Conservation (phyloP, 2,888 invertebrate genomes). For the Apodemia duryi region DNA sequence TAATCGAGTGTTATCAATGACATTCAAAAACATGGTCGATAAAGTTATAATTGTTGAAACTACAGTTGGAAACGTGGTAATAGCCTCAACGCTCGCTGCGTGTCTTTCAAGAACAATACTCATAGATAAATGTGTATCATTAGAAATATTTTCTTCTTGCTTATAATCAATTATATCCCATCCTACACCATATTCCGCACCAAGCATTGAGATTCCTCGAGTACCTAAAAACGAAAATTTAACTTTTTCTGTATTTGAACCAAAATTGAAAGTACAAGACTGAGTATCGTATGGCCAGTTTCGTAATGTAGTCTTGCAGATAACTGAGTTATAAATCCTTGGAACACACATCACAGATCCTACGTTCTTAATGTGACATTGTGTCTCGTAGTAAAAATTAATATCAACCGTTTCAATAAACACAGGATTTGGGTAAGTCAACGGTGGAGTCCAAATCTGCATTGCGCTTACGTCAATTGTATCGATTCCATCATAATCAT, state of each 20-base stretch:
- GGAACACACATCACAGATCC: constrained; percentile 35
- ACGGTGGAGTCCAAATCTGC: constrained; percentile 33
- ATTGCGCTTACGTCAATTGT: constrained; percentile 18
- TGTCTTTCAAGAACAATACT: constrained; percentile 44
- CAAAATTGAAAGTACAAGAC: constrained; percentile 38
- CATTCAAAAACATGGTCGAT: constrained; percentile 38
- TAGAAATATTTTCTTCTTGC: constrained; percentile 29
- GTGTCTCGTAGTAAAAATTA: neutral
- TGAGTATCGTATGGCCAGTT: constrained; percentile 47
- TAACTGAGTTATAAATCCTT: constrained; percentile 17
- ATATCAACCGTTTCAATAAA: constrained; percentile 22
- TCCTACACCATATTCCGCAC: constrained; percentile 39
- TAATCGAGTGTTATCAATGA: constrained; percentile 35
- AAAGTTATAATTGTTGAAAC: constrained; percentile 39
- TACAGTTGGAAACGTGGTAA: constrained; percentile 34
- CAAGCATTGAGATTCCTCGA: constrained; percentile 32
- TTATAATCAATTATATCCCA: constrained; percentile 45
- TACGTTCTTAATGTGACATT: constrained; percentile 30
- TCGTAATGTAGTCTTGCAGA: constrained; percentile 36
- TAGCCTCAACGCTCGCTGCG: constrained; percentile 35
- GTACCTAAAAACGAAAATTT: constrained; percentile 28
- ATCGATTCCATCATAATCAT: constrained; percentile 31
- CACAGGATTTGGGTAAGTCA: constrained; percentile 34
- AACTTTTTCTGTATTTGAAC: constrained; percentile 24
- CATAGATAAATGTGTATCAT: constrained; percentile 36